Evolutionary conservation across 37 sponge, comb jelly and placozoan genomes (phyloP).

Genomic region (Ephydatia muelleri): DNA sequence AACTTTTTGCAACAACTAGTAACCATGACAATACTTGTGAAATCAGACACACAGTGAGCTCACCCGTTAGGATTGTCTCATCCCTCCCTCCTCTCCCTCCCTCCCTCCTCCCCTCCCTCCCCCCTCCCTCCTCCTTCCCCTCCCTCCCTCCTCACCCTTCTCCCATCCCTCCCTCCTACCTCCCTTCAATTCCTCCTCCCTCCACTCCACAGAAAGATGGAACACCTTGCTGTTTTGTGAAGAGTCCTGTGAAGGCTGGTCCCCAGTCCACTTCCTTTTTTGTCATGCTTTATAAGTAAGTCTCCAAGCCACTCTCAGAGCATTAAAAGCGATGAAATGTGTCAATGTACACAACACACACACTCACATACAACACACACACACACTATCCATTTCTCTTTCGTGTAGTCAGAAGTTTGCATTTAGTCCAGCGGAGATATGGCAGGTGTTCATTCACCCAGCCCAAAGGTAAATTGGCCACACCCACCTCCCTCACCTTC

Average conservation of each 20-base stretch:
- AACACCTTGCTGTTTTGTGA: slow-evolving; percentile 9
- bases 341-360: not conserved
- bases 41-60: slow-evolving; percentile 12
- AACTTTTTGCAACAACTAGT: slow-evolving; percentile 19
- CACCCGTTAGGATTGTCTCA: too few relatives aligned
- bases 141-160: not conserved
- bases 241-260: slow-evolving; percentile 8
- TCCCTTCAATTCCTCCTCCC: not conserved
- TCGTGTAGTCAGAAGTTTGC: slow-evolving; percentile 3
- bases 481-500: not conserved
- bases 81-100: not conserved
- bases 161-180: not conserved
- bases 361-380: not conserved
- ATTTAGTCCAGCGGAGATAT: slow-evolving; percentile 26
- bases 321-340: too few relatives aligned
- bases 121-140: not conserved
- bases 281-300: slow-evolving; percentile 22
- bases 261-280: slow-evolving; percentile 6
- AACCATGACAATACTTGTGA: slow-evolving; percentile 20
- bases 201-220: not conserved
- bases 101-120: not conserved
- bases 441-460: slow-evolving; percentile 40
- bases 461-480: slow-evolving; percentile 19
- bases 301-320: too few relatives aligned
- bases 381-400: not conserved